phyloP scores from a whole-genome alignment of 2,113 vertebrate species.

The Myiozetetes cayanensis region DNA sequence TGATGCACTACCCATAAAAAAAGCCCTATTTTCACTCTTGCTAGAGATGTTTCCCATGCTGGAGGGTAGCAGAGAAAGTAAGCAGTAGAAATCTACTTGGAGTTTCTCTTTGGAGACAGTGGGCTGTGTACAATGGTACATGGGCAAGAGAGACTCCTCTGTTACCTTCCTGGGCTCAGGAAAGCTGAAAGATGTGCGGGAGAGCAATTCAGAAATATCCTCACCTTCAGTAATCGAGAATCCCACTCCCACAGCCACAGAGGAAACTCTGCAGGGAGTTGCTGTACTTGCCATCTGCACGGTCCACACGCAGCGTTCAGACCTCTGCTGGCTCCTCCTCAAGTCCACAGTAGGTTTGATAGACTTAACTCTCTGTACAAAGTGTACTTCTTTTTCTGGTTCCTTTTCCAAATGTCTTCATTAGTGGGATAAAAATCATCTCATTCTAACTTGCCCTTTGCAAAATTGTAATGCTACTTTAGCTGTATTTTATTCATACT shows the following conservation, averaged over 20 bases:
- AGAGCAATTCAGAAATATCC: not conserved
- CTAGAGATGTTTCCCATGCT: not conserved
- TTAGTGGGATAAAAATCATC: not conserved
- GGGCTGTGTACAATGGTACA: not conserved
- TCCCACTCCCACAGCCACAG: not conserved
- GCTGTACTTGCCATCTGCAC: rapidly evolving
- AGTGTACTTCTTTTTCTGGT: not conserved
- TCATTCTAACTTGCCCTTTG: not conserved
- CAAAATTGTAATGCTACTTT: not conserved
- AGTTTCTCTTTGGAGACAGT: not conserved
- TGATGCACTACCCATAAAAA: not conserved
- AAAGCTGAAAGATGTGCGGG: not conserved
- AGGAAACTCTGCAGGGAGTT: not conserved
- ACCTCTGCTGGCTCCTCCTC: not conserved
- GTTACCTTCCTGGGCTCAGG: not conserved
- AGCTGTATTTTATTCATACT: not conserved
- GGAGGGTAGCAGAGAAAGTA: not conserved
- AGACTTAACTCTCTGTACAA: not conserved
- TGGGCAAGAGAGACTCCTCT: not conserved
- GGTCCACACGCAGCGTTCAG: not conserved
- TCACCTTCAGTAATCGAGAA: rapidly evolving
- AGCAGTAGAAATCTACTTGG: not conserved
- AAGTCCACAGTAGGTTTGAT: not conserved
- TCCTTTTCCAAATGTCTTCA: not conserved
- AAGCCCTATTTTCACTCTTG: not conserved